These are phyloP conservation scores for Nasua narica DNA, from an alignment of 2,797 vertebrate species.

Conservation along the genomic window DNA sequence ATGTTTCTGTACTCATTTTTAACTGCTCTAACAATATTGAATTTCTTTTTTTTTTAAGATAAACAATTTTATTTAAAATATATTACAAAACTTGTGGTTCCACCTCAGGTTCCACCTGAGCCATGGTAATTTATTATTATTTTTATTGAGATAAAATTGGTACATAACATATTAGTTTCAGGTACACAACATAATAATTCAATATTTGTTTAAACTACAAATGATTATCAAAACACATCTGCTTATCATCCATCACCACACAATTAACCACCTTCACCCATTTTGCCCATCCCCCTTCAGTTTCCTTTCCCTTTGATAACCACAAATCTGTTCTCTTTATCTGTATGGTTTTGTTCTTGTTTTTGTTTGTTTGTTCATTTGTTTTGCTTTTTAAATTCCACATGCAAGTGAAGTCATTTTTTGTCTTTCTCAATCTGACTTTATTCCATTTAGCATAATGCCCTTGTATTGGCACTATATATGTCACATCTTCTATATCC, in stretches of 20 bases:
- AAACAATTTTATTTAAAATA: neutral
- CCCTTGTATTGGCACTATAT: neutral
- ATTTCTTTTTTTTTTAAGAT: neutral
- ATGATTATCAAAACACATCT: neutral
- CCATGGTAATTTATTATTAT: neutral
- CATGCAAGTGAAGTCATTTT: neutral
- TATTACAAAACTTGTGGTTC: neutral
- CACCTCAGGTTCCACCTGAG: neutral
- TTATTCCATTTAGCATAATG: neutral
- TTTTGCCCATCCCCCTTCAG: neutral
- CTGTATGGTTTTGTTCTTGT: neutral
- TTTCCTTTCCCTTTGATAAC: neutral
- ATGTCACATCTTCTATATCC: neutral
- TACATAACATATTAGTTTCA: neutral
- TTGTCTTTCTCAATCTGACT: neutral
- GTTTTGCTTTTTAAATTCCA: neutral
- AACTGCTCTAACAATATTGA: neutral
- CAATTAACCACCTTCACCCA: neutral
- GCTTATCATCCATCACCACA: neutral
- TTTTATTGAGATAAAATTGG: neutral
- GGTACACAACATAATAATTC: neutral
- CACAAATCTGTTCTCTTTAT: neutral
- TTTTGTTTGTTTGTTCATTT: neutral
- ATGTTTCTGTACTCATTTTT: neutral
- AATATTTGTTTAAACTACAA: neutral